Evolutionary conservation across 2,797 vertebrate species (phyloP), one percentile per base, ranked within the genome.

Genomic region (Muscicapa comitata): DNA sequence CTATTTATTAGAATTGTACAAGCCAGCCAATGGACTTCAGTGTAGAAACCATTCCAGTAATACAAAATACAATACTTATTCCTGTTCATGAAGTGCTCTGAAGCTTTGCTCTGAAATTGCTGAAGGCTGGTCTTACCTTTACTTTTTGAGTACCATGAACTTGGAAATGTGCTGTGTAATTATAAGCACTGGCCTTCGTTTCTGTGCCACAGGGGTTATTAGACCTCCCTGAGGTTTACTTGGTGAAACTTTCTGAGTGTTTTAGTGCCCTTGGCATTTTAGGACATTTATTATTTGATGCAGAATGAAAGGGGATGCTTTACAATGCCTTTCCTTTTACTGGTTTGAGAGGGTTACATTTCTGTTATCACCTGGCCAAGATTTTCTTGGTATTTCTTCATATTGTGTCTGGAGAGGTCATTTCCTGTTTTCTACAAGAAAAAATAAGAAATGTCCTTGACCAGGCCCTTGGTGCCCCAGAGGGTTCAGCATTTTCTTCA

Each of bases 401-500:
- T 65, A 47, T 18, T 79, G 18, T 94, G 28, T 71, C 61, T 68
- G 31, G n/a, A 81, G 54, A 83, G 18, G 35, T 83, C 31, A n/a
- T 86, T 93, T 91, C 62, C 76, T 0, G 0, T 75, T 77, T 81
- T 76, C 0, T 19, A 26, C 78, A 63, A 87, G 68, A 71, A 82
- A 50, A 48, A 65, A 38, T 43, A 50, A 67, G 65, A 33, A 79
- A 37, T 20, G 81, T 42, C 78, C 59, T 42, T 87, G 42, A 45
- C 74, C 71, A 78, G 63, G 33, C 43, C 29, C 29, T 70, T 1
- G 0, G 17, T 84, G 35, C 67, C 68, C 37, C 58, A 24, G 19
- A 57, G 61, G 17, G 15, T 65, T 91, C 72, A 83, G 19, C 12
- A 11, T 91, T 95, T 96, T 94, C 80, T 90, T 96, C 86, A 95